Evolutionary conservation across 2,888 invertebrate species (phyloP), one percentile per base, ranked within the genome.

Genomic region (Piscicola geometra): DNA sequence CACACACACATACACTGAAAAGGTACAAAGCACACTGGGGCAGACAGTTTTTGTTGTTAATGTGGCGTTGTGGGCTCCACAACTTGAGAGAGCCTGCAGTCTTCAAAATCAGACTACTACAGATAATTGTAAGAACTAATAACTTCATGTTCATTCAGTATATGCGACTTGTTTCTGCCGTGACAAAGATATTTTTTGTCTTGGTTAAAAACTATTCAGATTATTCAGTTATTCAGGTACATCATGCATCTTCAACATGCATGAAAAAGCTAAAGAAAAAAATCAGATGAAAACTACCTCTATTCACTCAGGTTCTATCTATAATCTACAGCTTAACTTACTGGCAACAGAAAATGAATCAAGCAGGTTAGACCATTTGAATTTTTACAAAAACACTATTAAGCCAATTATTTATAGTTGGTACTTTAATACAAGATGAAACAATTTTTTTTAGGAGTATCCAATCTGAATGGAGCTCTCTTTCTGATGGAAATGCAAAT

Each of bases 31-130:
- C 76, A 18, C 72, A 72, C 1, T 76, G 76, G 74, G 70, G 28
- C 28, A 73, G 30, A 76, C 97, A 98, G 87, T 93, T 96, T 85
- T 86, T 90, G 0, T 93, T 93, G 0, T 91, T 98, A 0, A 86
- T 95, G 12, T 93, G 94, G 93, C 88, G 97, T 71, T 93, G 94
- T 18, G 93, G 93, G 91, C 87, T 94, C 47, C 92, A 92, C 60
- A 91, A 92, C 56, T 89, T 93, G 73, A 92, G 96, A 83, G 95
- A 97, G 82, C 95, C 95, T 0, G 89, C 93, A 84, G 88, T 97
- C 33, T 90, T 96, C 78, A 91, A 91, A 90, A 93, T 95, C 79
- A 89, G 94, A 79, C 86, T 94, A 79, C 84, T 93, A 47, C 95
- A 97, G 86, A 93, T 94, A 30, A 88, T 93, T 81, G 96, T 96